Conservation (phyloP, 2,888 invertebrate species). For the Baronia brevicornis region DNA sequence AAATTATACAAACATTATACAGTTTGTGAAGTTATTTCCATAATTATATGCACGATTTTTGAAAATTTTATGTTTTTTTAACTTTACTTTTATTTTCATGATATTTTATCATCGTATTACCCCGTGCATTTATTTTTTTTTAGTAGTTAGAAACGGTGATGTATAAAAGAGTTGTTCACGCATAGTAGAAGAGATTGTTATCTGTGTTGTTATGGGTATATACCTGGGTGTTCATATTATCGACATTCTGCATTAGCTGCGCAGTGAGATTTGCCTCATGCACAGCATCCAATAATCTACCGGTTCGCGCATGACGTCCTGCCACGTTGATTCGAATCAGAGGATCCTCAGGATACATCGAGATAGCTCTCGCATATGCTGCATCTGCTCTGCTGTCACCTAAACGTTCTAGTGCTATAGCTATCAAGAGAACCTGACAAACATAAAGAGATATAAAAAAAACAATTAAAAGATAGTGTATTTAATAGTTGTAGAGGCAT, state of each 20-base stretch:
- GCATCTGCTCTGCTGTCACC: conserved; percentile 55
- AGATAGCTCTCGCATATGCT: conserved; percentile 46
- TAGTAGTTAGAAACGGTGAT: too few relatives aligned
- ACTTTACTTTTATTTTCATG: too few relatives aligned
- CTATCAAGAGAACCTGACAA: conserved; percentile 53
- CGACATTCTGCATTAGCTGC: conserved; percentile 32
- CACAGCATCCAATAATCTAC: conserved; percentile 36
- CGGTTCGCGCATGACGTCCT: conserved; percentile 48
- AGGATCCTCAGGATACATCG: conserved; percentile 43
- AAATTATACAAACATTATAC: too few relatives aligned
- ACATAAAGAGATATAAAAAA: background rate
- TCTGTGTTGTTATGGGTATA: background rate
- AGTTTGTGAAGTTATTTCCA: too few relatives aligned
- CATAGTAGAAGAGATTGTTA: too few relatives aligned
- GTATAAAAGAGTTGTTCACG: too few relatives aligned
- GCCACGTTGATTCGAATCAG: conserved; percentile 54
- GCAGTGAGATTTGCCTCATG: conserved; percentile 37
- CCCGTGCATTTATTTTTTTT: too few relatives aligned
- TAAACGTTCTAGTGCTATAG: conserved; percentile 53
- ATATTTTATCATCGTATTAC: too few relatives aligned
- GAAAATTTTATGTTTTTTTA: too few relatives aligned
- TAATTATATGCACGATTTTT: too few relatives aligned
- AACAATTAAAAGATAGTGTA: background rate
- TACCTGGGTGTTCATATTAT: conserved; percentile 49
- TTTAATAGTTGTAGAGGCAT: too few relatives aligned